Conservation (phyloP, 1,140 invertebrate genomes). For the Drosophila sturtevanti region DNA sequence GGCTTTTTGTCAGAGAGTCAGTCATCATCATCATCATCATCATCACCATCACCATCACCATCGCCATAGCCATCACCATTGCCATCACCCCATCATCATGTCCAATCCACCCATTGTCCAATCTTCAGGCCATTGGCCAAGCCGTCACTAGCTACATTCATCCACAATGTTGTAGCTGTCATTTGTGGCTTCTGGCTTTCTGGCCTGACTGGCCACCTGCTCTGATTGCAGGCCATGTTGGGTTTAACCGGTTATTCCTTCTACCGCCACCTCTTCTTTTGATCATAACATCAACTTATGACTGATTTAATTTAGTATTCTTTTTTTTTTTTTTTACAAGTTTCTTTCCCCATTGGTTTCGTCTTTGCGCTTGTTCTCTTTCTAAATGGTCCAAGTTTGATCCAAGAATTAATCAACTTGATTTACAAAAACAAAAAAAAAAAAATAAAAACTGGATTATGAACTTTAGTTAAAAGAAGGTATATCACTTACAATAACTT, state of each 20-base stretch:
- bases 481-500: no score
- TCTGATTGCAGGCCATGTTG: conserved; percentile 38
- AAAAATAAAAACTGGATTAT: no score
- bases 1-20: conserved; percentile 42
- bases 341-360: neutral
- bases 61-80: conserved; percentile 3
- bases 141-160: conserved; percentile 5
- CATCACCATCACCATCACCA: conserved; percentile 44
- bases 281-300: conserved; percentile 44
- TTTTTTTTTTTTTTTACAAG: conserved; percentile 5
- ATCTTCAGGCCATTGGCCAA: conserved; percentile 49
- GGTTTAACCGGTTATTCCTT: conserved; percentile 47
- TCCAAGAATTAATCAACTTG: conserved; percentile 4
- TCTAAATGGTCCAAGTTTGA: neutral
- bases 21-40: conserved; percentile 38
- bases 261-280: conserved; percentile 12
- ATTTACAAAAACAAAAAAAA: no score
- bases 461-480: no score
- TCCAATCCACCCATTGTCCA: conserved; percentile 48
- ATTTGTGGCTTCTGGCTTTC: conserved; percentile 24
- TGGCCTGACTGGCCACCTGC: conserved; percentile 54
- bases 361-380: neutral
- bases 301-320: conserved; percentile 64
- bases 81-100: conserved; percentile 23
- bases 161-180: conserved; percentile 23